phyloP scores from a whole-genome alignment of 2,113 vertebrate species.

The Nesogale talazaci region DNA sequence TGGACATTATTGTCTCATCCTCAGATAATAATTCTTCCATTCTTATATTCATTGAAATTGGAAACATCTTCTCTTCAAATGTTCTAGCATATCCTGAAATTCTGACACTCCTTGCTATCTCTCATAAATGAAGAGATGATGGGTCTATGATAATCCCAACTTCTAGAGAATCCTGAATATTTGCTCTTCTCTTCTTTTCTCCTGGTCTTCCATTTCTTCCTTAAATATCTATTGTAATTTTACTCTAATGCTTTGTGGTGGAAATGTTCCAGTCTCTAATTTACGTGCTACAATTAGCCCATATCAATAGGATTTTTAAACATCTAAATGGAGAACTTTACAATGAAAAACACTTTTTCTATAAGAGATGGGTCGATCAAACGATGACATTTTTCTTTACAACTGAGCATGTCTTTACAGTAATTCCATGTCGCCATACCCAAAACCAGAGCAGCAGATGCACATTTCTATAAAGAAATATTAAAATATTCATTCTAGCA shows the following conservation, averaged over 20 bases:
- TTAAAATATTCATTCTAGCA: neutral
- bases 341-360: neutral
- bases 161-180: neutral
- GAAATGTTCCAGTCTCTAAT: neutral
- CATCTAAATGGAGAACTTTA: neutral
- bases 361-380: neutral
- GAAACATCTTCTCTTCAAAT: neutral
- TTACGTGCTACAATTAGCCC: neutral
- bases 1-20: neutral
- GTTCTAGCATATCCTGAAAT: neutral
- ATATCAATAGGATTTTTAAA: neutral
- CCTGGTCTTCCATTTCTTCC: neutral
- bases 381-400: neutral
- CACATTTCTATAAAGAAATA: conserved; percentile 30
- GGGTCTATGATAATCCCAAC: neutral
- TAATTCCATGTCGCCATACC: neutral
- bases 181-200: neutral
- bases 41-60: neutral
- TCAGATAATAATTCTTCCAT: neutral
- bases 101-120: neutral
- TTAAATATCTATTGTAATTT: neutral
- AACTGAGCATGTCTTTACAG: neutral
- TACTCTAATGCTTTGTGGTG: neutral
- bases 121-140: conserved; percentile 19
- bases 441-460: conserved; percentile 10